Evolutionary conservation across 2,888 invertebrate genomes (phyloP), one percentile per base, ranked within the genome.

Genomic region (Tyria jacobaeae): DNA sequence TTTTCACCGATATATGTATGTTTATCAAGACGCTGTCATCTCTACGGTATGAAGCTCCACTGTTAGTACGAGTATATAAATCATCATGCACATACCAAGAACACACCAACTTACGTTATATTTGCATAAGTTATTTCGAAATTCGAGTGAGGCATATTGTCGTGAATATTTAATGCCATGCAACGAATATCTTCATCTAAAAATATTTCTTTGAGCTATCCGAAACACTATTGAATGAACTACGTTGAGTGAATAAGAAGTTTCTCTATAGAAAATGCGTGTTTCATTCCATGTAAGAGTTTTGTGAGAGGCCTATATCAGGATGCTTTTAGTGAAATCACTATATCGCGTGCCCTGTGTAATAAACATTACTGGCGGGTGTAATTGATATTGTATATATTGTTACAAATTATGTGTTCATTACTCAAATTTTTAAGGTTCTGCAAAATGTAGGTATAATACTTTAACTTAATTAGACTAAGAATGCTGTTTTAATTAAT

Each of bases 281-380:
- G 81, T 79, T 77, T 76, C 75, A 67, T 79, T 80, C 65, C 75
- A 70, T 70, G 66, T 44, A 77, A 79, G 71, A 78, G 71, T 78
- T 74, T 74, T 73, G 73, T 81, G 80, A 81, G 83, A 83, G 76
- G 73, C 78, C 71, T 79, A 76, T 78, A 70, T 69, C 57, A 75
- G 80, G 87, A 89, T 86, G 89, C 89, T 91, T 91, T 91, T 90
- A 90, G 88, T 82, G 69, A 83, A 91, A 91, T 91, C 89, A 87
- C 89, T 84, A 82, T 84, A 88, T 91, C 79, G 92, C 90, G 89
- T 91, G 91, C 77, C 66, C 66, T 59, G 68, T 70, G 80, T 83
- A 82, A 87, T 89, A 87, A 87, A 83, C 82, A 85, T 82, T 85
- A 81, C 73, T 58, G 64, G 68, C 62, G 66, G 75, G 70, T 78